phyloP scores from a whole-genome alignment of 2,888 invertebrate genomes.

The Dendrolimus houi region DNA sequence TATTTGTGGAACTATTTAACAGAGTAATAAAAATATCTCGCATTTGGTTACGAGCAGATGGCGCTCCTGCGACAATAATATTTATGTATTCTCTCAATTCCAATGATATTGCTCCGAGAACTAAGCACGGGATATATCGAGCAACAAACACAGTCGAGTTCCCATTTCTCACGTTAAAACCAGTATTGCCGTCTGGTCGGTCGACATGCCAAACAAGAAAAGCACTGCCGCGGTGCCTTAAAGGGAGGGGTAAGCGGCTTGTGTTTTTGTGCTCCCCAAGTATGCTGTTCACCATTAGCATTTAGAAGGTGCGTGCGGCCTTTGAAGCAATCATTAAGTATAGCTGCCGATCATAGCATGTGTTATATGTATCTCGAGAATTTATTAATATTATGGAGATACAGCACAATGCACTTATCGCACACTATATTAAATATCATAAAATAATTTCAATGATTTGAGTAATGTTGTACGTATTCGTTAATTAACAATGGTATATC shows the following conservation, averaged over 20 bases:
- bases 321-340: conserved; percentile 34
- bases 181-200: conserved; percentile 51
- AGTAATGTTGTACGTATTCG: not conserved
- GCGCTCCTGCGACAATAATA: conserved; percentile 18
- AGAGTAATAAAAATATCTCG: not conserved
- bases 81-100: conserved; percentile 20
- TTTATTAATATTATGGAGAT: not conserved
- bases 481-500: no score
- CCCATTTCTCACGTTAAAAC: conserved; percentile 65
- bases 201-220: conserved; percentile 64
- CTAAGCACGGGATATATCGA: conserved; percentile 43
- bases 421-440: not conserved
- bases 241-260: conserved; percentile 56
- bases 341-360: conserved; percentile 2
- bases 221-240: conserved; percentile 58
- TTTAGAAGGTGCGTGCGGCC: conserved; percentile 31
- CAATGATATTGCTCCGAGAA: conserved; percentile 34
- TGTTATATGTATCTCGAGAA: not conserved
- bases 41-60: conserved; percentile 8
- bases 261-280: conserved; percentile 48
- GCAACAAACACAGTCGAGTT: conserved; percentile 41
- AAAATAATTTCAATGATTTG: not conserved
- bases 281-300: conserved; percentile 34
- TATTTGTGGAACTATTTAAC: not conserved
- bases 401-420: not conserved